Conservation (phyloP, 2,797 vertebrate species). For the Allobates femoralis region DNA sequence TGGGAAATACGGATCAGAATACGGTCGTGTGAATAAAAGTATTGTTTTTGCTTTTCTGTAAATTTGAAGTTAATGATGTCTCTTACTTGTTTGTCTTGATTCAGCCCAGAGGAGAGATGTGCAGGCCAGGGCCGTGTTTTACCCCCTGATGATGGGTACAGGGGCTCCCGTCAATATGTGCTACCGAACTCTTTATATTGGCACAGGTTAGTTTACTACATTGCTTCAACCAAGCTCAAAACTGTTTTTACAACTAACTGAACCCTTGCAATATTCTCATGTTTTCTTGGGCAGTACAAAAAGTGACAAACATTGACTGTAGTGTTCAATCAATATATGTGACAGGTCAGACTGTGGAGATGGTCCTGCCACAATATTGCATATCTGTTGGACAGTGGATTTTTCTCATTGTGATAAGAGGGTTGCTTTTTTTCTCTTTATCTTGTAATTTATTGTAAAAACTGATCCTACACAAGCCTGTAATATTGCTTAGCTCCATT, state of each 20-base stretch:
- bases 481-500: background rate
- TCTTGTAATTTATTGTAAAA: background rate
- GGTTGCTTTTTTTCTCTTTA: background rate
- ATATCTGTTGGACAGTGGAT: no score
- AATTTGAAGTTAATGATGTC: background rate
- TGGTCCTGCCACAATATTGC: no score
- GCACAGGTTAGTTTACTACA: slow-evolving; percentile 80
- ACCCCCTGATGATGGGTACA: slow-evolving; percentile 88
- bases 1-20: no score
- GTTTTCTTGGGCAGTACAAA: background rate
- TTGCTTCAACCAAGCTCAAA: background rate
- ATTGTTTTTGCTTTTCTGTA: no score
- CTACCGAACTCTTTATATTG: slow-evolving; percentile 93
- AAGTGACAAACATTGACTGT: background rate
- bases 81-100: slow-evolving; percentile 62
- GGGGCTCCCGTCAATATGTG: slow-evolving; percentile 88
- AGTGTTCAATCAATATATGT: background rate
- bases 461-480: background rate
- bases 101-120: slow-evolving; percentile 86
- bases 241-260: background rate
- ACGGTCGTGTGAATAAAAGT: no score
- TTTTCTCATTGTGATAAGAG: background rate
- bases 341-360: background rate
- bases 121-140: slow-evolving; percentile 91
- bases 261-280: background rate